Conservation (phyloP, 2,888 invertebrate genomes). For the Sphaerophoria taeniata region DNA sequence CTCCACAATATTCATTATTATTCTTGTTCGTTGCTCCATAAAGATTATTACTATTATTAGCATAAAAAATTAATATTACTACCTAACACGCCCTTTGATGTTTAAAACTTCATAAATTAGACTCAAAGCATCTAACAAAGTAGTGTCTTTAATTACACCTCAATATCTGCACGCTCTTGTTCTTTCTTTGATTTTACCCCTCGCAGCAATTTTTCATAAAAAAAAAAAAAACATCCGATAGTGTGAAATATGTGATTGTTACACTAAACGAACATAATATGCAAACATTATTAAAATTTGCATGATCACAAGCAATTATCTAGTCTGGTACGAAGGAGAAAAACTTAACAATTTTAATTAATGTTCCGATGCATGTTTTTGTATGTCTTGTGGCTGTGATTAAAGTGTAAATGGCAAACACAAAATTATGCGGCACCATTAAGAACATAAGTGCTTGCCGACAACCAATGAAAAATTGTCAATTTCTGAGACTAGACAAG, state of each 20-base stretch:
- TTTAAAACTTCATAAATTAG: too few species aligned
- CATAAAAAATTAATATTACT: too few species aligned
- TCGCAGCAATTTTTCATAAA: not conserved
- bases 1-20: too few species aligned
- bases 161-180: too few species aligned
- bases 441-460: slow-evolving; percentile 35
- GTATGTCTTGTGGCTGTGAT: slow-evolving; percentile 8
- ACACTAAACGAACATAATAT: slow-evolving; percentile 37
- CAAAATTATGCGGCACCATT: slow-evolving; percentile 58
- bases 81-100: too few species aligned
- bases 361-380: slow-evolving; percentile 34
- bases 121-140: too few species aligned
- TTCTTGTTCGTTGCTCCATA: too few species aligned
- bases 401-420: slow-evolving; percentile 11
- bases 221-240: not conserved
- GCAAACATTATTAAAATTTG: slow-evolving; percentile 58
- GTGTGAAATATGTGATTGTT: slow-evolving; percentile 52
- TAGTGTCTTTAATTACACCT: too few species aligned
- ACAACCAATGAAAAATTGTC: slow-evolving; percentile 38
- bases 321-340: slow-evolving; percentile 27
- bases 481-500: slow-evolving; percentile 33
- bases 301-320: slow-evolving; percentile 61
- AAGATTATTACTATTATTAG: too few species aligned
- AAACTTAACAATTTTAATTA: slow-evolving; percentile 63
- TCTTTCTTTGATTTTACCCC: too few species aligned